phyloP scores from a whole-genome alignment of 2,113 vertebrate genomes.

The Cochlearius cochlearius region DNA sequence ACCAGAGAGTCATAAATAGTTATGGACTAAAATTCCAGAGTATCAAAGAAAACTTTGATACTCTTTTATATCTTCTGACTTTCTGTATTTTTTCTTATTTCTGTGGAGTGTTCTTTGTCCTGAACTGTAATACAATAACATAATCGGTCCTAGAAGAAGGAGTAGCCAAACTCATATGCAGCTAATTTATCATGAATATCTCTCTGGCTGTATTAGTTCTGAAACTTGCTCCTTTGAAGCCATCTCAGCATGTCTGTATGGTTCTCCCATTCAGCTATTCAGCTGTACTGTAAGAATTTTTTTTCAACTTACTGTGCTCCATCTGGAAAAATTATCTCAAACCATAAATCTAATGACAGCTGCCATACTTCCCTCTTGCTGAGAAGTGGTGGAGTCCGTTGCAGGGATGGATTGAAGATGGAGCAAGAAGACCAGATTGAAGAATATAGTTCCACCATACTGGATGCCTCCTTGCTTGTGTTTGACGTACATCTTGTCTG shows the following conservation, averaged over 20 bases:
- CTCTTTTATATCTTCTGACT: neutral
- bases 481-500: neutral
- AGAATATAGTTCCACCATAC: neutral
- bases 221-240: neutral
- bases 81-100: neutral
- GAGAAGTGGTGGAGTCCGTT: neutral
- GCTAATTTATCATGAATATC: neutral
- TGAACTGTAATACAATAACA: neutral
- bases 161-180: neutral
- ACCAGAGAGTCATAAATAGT: neutral
- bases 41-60: neutral
- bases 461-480: neutral
- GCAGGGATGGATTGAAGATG: neutral
- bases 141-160: neutral
- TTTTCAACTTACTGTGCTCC: neutral
- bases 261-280: neutral
- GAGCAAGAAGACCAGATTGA: neutral
- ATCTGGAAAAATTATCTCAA: constrained; percentile 27
- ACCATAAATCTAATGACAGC: constrained; percentile 27
- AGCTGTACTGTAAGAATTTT: neutral
- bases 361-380: neutral
- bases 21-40: neutral
- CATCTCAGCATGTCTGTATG: neutral
- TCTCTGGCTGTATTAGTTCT: neutral
- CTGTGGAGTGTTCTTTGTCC: neutral